Conservation (phyloP, 1,140 invertebrate genomes). For the Ericerus pela region DNA sequence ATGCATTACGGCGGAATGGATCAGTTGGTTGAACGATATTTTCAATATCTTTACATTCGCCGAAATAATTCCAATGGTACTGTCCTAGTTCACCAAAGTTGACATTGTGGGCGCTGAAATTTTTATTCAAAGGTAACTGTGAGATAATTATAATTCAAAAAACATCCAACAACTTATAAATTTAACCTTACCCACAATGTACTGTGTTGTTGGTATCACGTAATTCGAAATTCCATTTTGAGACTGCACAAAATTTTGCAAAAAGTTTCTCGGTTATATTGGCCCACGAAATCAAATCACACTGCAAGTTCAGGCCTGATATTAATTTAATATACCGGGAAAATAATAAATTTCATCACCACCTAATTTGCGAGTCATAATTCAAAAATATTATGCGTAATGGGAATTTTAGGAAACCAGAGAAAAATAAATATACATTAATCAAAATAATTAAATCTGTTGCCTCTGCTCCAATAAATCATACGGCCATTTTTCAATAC, state of each 20-base stretch:
- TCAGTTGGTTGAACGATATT: neutral
- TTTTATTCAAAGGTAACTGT: neutral
- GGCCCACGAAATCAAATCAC: too few species aligned
- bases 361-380: too few species aligned
- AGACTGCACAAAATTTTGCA: neutral
- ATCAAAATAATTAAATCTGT: too few species aligned
- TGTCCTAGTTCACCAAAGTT: neutral
- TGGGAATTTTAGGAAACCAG: too few species aligned
- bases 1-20: neutral
- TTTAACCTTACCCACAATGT: conserved; percentile 1
- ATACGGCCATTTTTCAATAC: too few species aligned
- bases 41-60: neutral
- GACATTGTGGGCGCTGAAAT: neutral
- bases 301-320: too few species aligned
- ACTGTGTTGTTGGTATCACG: neutral
- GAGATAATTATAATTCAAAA: neutral
- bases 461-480: too few species aligned
- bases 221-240: neutral
- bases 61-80: neutral
- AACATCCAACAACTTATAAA: neutral
- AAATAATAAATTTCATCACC: too few species aligned
- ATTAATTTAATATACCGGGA: too few species aligned
- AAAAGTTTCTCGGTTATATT: neutral
- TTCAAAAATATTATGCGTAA: too few species aligned
- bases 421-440: too few species aligned